Evolutionary conservation across 2,797 vertebrate species (phyloP).

Genomic region (Myripristis murdjan): DNA sequence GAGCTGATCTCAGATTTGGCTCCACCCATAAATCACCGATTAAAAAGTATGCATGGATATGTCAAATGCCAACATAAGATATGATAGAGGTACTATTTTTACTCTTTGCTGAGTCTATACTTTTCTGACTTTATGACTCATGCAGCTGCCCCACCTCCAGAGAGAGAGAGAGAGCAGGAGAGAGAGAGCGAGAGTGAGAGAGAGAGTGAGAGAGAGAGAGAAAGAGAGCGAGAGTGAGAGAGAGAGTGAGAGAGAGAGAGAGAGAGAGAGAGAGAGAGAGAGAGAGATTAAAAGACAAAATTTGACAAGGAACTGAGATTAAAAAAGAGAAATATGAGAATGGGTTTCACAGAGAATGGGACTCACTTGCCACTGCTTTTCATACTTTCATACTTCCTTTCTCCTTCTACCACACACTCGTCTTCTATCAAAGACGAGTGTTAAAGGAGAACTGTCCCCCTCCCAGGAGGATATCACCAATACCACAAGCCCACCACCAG

Average conservation of each 20-base stretch:
- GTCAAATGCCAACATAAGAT: too few species aligned
- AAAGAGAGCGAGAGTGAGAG: too few species aligned
- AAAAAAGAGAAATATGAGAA: conserved; percentile 21
- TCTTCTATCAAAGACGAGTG: neutral
- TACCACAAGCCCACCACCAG: too few species aligned
- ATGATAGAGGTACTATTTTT: conserved; percentile 32
- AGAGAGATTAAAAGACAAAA: neutral
- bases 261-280: conserved; percentile 4
- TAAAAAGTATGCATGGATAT: too few species aligned
- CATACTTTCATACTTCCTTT: too few species aligned
- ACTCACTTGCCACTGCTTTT: conserved; percentile 14
- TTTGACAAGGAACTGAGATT: conserved; percentile 29
- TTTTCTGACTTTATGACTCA: conserved; percentile 59
- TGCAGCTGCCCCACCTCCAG: conserved; percentile 2
- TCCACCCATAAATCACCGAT: too few species aligned
- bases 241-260: conserved; percentile 18
- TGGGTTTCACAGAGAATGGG: conserved; percentile 35
- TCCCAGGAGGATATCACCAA: conserved; percentile 35
- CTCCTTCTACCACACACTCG: conserved; percentile 22
- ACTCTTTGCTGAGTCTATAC: conserved; percentile 15
- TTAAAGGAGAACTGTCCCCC: conserved; percentile 2
- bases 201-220: conserved; percentile 3
- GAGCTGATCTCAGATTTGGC: too few species aligned
- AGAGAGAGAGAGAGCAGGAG: conserved; percentile 10
- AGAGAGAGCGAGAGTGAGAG: conserved; percentile 1